phyloP scores from a whole-genome alignment of 2,888 invertebrate genomes.

The Charanyca ferruginea region DNA sequence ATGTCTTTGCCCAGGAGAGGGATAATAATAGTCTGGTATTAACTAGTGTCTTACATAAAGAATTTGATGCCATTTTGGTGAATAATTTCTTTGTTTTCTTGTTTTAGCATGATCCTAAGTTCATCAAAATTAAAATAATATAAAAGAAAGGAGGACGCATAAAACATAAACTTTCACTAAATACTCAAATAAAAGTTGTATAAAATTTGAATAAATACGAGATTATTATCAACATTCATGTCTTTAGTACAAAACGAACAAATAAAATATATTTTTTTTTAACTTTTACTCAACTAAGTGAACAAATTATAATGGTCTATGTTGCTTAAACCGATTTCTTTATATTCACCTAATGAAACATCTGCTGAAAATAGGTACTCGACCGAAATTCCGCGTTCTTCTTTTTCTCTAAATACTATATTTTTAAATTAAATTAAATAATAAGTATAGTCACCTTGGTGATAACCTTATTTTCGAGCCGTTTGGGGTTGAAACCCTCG shows the following conservation, averaged over 20 bases:
- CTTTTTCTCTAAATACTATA: too few species aligned
- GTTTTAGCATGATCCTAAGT: not conserved
- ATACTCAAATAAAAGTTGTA: conserved; percentile 18
- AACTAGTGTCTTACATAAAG: too few species aligned
- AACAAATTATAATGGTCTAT: conserved; percentile 5
- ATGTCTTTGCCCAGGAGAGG: too few species aligned
- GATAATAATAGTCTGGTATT: too few species aligned
- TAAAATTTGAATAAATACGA: conserved; percentile 45
- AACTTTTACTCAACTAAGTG: conserved; percentile 26
- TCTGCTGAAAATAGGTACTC: too few species aligned
- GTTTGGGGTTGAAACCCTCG: too few species aligned
- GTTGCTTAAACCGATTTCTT: not conserved
- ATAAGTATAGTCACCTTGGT: too few species aligned
- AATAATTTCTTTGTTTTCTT: not conserved
- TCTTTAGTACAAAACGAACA: conserved; percentile 35
- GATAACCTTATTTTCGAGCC: too few species aligned
- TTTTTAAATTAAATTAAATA: too few species aligned
- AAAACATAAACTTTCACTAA: conserved; percentile 40
- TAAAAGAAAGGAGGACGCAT: conserved; percentile 48
- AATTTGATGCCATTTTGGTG: too few species aligned
- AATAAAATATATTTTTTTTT: conserved; percentile 20
- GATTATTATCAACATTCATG: conserved; percentile 17
- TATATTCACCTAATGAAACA: conserved; percentile 10
- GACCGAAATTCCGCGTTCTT: too few species aligned
- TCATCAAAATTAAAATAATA: not conserved